Base-by-base conservation (phyloP, 1,140 invertebrate species). In the Pteromalus puparum region DNA sequence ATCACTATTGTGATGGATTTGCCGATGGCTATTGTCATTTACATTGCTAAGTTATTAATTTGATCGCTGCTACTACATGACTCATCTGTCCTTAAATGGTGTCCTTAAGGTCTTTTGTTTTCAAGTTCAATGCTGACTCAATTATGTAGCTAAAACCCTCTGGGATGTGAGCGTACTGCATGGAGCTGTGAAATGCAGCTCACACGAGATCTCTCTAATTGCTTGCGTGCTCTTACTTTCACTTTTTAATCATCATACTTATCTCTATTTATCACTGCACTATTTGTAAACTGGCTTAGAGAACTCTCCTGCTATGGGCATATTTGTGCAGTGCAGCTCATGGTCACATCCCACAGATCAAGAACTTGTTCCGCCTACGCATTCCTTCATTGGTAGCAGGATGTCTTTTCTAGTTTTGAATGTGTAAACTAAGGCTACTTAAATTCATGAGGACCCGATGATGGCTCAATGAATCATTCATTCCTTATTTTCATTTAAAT, bases 351-450 rank as follows among this genome's bases (percentile, higher is more conserved):
- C 89, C 85, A 91, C 89, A 87, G 86, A 85, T 86, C 87, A 85
- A 88, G 74, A 90, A 91, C 86, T 90, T 89, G 89, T 90, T 91
- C 88, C 87, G 84, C 90, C 89, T 84, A 90, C 90, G 85, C 86
- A 87, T 85, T 76, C 85, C 84, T 86, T 86, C 68, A 86, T 84
- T 12, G 42, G 24, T 68, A 77, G 74, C 34, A 83, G 42, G 21
- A 83, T 77, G 67, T 76, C 15, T 7, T 82, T 82, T 81, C 30
- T 65, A 34, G 21, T 73, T 82, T 61, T 65, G 21, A 38, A 67
- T 18, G 48, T 83, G 21, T 83, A n/a, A 77, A 77, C 68, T 82
- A 76, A 76, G 38, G 38, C 73, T 61, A 73, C 26, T 68, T 53
- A 77, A 76, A 83, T 77, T 48, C 46, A 77, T 30, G 24, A 77